Evolutionary conservation across 2,113 vertebrate species (phyloP), one percentile per base, ranked within the genome.

Genomic region (Lanius collurio): DNA sequence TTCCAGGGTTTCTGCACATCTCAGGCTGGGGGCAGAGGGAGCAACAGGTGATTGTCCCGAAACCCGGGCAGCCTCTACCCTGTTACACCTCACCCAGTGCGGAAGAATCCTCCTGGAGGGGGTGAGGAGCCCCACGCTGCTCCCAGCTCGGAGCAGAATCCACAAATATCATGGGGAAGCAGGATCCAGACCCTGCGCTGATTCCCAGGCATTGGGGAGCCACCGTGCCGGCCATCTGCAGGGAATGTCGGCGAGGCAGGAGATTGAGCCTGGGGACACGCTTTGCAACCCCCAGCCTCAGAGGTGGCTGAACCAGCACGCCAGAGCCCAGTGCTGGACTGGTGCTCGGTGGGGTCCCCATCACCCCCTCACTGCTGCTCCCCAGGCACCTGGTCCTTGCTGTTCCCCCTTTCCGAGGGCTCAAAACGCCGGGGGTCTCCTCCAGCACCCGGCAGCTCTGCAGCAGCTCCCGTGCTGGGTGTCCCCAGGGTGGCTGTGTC

Each of bases 301-400:
- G 8, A 44, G 0, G 1, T 37, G 1, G 9, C 24, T 1, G 3
- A 37, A 10, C 8, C 8, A 5, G 26, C 41, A 8, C 1, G 0
- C 9, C 80, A 41, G 56, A 41, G 2, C 67, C 67, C 52, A 7
- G 22, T 0, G 28, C 47, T 24, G 56, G 60, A 17, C 59, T 24
- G 1, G 49, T 3, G 53, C 19, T 8, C 35, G 5, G 1, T 1
- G 37, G 37, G 21, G 21, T 67, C 63, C 42, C 71, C 75, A 22
- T 30, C 7, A 1, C 57, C 41, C 44, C 44, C 69, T 20, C 12
- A 2, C 8, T 26, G 42, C 4, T 23, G 79, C 27, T 71, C 70
- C 37, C 63, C 28, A 9, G n/a, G 57, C 27, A 73, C 5, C 35
- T 1, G 31, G 1, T 92, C 67, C 83, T 47, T 15, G 44, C 73